Evolutionary conservation across 2,113 vertebrate species (phyloP), one percentile per base, ranked within the genome.

Genomic region (Ifrita kowaldi): DNA sequence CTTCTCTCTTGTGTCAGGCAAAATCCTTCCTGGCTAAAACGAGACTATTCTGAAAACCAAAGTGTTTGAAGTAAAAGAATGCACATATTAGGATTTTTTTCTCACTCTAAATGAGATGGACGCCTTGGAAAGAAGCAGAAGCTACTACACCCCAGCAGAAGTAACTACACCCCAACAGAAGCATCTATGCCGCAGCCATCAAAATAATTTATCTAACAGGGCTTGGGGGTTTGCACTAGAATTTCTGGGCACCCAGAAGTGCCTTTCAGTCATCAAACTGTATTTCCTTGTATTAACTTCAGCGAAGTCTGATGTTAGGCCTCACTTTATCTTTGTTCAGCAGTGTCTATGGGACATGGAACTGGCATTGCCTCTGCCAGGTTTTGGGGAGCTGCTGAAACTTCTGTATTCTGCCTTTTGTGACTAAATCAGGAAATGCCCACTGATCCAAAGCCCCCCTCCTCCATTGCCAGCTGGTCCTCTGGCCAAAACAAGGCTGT

Each of bases 281-380:
- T n/a, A 35, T 65, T 86, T 62, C n/a, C 15, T 46, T 84, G 4
- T 39, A 35, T 59, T 75, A 55, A 37, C 18, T 70, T 33, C 11
- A 13, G 11, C n/a, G 32, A 74, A 91, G 26, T 39, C 24, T 47
- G 41, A 35, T n/a, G 4, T 5, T 73, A 20, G 22, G 42, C 46
- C 35, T 78, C 7, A 2, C 44, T 77, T 60, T 37, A 11, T 75
- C 24, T 69, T 77, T 89, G 50, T 17, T 94, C 28, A 49, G 21
- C n/a, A 65, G 24, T 0, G 0, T 8, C 49, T 12, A 4, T 4
- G 4, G 37, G 13, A 42, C 0, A 1, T 62, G 70, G 14, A 30
- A 37, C 56, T 70, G 56, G 10, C 71, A 42, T 81, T 74, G 44
- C 42, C 33, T n/a, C 33, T 47, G 35, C 35, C 64, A 57, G 28